Evolutionary conservation across 2,888 invertebrate species (phyloP).

Genomic region (Campoplex nolae): DNA sequence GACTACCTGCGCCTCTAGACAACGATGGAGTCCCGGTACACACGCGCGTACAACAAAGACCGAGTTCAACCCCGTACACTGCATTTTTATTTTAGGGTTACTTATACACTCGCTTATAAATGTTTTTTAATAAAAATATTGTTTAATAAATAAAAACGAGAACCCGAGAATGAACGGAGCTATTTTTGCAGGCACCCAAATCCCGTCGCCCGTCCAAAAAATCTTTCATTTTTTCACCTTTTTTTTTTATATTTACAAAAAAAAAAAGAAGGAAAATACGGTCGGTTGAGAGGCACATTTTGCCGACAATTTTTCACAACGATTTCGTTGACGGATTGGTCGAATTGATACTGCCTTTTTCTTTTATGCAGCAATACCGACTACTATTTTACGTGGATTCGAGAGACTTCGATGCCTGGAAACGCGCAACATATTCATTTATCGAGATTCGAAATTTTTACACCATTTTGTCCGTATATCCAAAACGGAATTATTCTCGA

Average conservation of each 20-base stretch:
- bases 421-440: slow-evolving; percentile 33
- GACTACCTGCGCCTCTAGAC: slow-evolving; percentile 58
- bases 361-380: neutral
- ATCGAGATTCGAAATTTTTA: slow-evolving; percentile 43
- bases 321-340: neutral
- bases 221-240: too few species aligned
- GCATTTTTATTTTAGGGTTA: slow-evolving; percentile 24
- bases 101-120: neutral
- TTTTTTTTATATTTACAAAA: neutral
- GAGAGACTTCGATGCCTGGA: slow-evolving; percentile 64
- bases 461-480: neutral
- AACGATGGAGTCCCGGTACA: slow-evolving; percentile 15
- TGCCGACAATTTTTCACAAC: neutral
- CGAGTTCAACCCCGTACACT: slow-evolving; percentile 63
- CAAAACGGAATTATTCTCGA: neutral
- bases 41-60: slow-evolving; percentile 55
- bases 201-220: neutral
- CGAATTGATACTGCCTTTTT: neutral
- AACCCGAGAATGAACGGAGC: neutral
- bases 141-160: too few species aligned
- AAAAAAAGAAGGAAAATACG: neutral
- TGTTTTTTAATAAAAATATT: too few species aligned
- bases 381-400: neutral
- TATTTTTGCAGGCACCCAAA: neutral
- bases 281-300: neutral